Evolutionary conservation across 2,888 invertebrate genomes (phyloP), one percentile per base, ranked within the genome.

Genomic region (Archaeoteleia sp.): DNA sequence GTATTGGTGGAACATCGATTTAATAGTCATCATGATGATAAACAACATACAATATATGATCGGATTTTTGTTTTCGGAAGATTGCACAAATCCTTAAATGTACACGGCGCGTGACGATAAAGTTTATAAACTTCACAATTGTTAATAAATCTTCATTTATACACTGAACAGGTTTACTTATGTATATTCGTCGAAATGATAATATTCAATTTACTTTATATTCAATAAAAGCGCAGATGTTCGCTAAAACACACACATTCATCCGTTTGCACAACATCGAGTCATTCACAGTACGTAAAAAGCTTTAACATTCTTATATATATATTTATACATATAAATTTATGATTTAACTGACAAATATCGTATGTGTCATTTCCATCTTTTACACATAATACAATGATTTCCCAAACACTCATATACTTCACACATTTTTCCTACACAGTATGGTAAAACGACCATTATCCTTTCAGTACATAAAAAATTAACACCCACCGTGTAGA

Each of bases 81-180:
- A 60, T 55, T 51, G 51, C 61, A 61, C 46, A 27, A 61, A 46
- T 67, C 45, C 37, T 20, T 43, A 45, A 55, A 54, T 54, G 25
- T 67, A 46, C 43, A 62, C 25, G 27, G 48, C 46, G 61, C 61
- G 42, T 55, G 58, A 67, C 45, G 43, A 62, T 67, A 62, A 48
- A 68, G 62, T 58, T 63, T 43, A 63, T 57, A 62, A 67, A 67
- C 67, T 67, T 67, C 62, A 62, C 62, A 62, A 48, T 54, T 49
- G 53, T 58, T 27, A 51, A 62, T 67, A 67, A 67, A 62, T 62
- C 30, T 61, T 67, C 51, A 48, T 63, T 49, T 67, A 45, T 61
- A 67, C 67, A 55, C 49, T 54, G 49, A 67, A 66, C 60, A 54
- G 42, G 12, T 43, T n/a, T 60, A 60, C 14, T 48, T 48, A 25